phyloP scores from a whole-genome alignment of 2,888 invertebrate genomes.

The Glaucopsyche alexis region DNA sequence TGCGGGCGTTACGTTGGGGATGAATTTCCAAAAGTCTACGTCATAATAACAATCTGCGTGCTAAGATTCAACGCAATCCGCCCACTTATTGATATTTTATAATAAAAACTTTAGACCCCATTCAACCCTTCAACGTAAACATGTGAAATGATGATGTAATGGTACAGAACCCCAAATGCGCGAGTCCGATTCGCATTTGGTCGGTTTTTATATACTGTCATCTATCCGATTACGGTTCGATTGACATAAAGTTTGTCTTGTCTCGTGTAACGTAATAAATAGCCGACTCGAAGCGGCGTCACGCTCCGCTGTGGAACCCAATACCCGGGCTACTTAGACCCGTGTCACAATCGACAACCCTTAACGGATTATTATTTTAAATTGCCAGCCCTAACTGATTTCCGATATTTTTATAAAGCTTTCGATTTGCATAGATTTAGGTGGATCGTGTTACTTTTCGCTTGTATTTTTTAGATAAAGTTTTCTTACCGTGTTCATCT shows the following conservation, averaged over 20 bases:
- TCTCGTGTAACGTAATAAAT: slow-evolving; percentile 26
- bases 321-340: slow-evolving; percentile 23
- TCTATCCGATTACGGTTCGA: not conserved
- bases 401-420: slow-evolving; percentile 9
- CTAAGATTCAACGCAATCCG: no score
- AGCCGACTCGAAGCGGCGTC: not conserved
- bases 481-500: slow-evolving; percentile 66
- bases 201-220: not conserved
- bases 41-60: no score
- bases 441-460: not conserved
- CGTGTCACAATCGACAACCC: slow-evolving; percentile 30
- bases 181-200: no score
- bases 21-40: no score
- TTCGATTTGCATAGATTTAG: not conserved
- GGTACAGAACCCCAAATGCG: no score
- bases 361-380: slow-evolving; percentile 32
- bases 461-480: not conserved
- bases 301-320: not conserved
- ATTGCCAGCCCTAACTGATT: slow-evolving; percentile 27
- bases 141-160: no score
- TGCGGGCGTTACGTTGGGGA: no score
- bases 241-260: not conserved
- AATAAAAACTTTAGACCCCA: no score
- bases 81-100: no score
- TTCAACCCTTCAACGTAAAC: no score